These are phyloP conservation scores for Pristionchus mayeri DNA, from an alignment of 2,888 invertebrate species.

Conservation along the genomic window DNA sequence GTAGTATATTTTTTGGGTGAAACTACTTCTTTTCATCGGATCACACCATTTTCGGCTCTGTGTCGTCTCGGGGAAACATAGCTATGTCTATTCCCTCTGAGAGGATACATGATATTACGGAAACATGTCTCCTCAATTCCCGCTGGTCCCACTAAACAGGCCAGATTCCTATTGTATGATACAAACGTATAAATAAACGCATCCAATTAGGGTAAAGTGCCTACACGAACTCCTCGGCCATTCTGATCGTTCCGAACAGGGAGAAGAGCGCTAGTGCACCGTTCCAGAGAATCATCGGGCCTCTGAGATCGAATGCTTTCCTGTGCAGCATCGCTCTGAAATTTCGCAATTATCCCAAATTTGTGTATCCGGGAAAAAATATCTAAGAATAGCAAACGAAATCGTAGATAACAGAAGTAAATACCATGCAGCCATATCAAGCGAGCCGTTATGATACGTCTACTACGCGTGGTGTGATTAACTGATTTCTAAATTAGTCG, in stretches of 20 bases:
- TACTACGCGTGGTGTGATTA: no score
- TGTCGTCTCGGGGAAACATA: background rate
- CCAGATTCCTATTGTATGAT: no score
- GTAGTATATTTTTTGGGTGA: background rate
- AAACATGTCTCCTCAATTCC: no score
- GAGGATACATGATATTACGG: no score
- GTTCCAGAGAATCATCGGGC: background rate
- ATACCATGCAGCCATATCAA: no score
- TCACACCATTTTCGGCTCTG: background rate
- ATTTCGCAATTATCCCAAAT: background rate
- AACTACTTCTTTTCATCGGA: conserved; percentile 54
- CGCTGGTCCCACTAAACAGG: no score
- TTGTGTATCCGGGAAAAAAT: background rate
- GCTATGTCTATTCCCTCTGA: no score
- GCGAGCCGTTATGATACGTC: no score
- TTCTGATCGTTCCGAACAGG: background rate
- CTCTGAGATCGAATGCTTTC: background rate
- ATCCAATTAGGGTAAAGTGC: no score
- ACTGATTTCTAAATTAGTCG: no score
- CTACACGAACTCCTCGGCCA: background rate
- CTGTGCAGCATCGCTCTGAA: background rate
- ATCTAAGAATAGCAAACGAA: background rate
- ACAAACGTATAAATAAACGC: no score
- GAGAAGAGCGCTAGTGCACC: background rate
- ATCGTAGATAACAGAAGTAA: background rate